Base-by-base conservation (phyloP, 2,888 invertebrate species). In the Pterostichus madidus region DNA sequence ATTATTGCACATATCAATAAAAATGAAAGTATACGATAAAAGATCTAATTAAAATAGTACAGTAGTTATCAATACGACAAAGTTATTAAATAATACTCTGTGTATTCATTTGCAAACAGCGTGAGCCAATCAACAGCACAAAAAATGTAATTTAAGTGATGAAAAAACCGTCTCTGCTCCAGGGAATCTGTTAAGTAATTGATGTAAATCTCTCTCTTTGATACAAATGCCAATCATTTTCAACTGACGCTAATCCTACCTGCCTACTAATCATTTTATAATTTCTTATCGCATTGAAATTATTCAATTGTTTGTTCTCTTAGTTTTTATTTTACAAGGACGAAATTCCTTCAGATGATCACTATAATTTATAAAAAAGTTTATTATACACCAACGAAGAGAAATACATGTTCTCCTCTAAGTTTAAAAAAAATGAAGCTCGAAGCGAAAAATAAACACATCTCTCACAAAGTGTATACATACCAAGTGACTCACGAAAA, bases 151-250 rank as follows among this genome's bases (percentile, higher is more conserved):
- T 61, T 61, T 32, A 61, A 32, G 31, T 39, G 39, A 8, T 39
- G 39, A 31, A 61, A 24, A 32, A 61, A 61, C 13, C 5, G 32
- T 32, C 56, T 56, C 10, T 61, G 61, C 61, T 61, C 32, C 13
- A 61, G 61, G 61, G 61, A 61, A 61, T 61, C 11, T 61, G 31
- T 32, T 32, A 56, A 61, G 61, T 61, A 32, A 61, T 61, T 24
- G 32, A 61, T 61, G 56, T 0, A 59, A 24, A 59, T 59, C 24
- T 59, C 17, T 59, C 24, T 76, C 32, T 46, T 46, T 8, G 56
- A 61, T 49, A 76, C 52, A 76, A 52, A 76, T 76, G 75, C 31
- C 75, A 76, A 76, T 76, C 75, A 76, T 32, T 76, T 76, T 53
- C 32, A 52, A 76, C 75, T 53, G 32, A 76, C 39, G 49, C 13